Base-by-base conservation (phyloP, 2,797 vertebrate genomes). In the Amniataba percoides region DNA sequence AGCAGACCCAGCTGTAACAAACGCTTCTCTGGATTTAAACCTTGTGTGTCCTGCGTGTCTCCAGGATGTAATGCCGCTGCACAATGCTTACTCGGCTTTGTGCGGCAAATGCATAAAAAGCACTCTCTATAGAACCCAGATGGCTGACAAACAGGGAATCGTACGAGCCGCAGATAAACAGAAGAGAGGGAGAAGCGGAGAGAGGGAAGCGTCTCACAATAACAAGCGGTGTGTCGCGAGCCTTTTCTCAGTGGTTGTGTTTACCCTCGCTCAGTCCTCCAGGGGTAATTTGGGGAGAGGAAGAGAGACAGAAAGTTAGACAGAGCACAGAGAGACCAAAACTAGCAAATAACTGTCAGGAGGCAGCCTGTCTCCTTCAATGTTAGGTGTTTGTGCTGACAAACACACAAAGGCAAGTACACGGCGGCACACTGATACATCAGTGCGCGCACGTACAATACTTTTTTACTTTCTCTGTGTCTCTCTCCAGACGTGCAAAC, bases 291-390 rank as follows among this genome's bases (percentile, higher is more conserved):
- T 91, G 71, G 81, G 72, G 68, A 78, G 87, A 88, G 84, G 87
- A 86, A 79, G 78, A 85, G 87, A 92, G 88, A 86, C 87, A 86
- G 91, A 94, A 91, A 82, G 83, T 88, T 87, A 91, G 89, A 89
- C 87, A 75, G 90, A 92, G 89, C 87, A 87, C 84, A 83, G 86
- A 86, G 86, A 88, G 89, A 93, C 90, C 89, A 91, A 92, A 93
- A 91, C 92, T 94, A 88, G 91, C 93, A 92, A 93, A 93, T 94
- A 94, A 92, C 91, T 94, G 94, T 94, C 92, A 94, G 88, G 93
- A 95, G 95, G 94, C 95, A 92, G 90, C 76, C 92, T 95, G 95
- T 95, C 95, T 95, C 91, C 91, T 93, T 94, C 94, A 93, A 87
- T 92, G 92, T 85, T 86, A 89, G 87, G 91, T 91, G 92, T 91